These are phyloP conservation scores for Thereva unica DNA, from an alignment of 2,888 invertebrate genomes.

Conservation along the genomic window DNA sequence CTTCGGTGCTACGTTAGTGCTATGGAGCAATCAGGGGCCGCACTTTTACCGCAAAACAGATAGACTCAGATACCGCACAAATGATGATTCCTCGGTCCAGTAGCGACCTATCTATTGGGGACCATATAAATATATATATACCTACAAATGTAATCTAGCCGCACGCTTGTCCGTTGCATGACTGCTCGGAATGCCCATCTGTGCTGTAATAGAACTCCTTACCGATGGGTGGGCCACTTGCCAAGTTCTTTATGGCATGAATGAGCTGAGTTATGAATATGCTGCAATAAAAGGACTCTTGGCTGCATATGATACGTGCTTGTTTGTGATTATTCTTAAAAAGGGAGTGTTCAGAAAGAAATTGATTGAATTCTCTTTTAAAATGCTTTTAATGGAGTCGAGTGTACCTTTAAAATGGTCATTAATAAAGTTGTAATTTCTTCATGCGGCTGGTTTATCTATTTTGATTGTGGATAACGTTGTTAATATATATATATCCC, in stretches of 20 bases:
- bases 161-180: background rate
- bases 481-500: too few relatives aligned
- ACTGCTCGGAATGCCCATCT: conserved; percentile 17
- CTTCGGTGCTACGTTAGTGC: conserved; percentile 7
- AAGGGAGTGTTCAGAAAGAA: too few relatives aligned
- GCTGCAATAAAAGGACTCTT: background rate
- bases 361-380: too few relatives aligned
- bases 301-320: too few relatives aligned
- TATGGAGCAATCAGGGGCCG: background rate
- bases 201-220: background rate
- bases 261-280: conserved; percentile 11
- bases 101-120: background rate
- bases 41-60: background rate
- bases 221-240: conserved; percentile 17
- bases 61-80: conserved; percentile 11
- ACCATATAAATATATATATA: too few relatives aligned
- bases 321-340: too few relatives aligned
- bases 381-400: too few relatives aligned
- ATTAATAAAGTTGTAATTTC: too few relatives aligned
- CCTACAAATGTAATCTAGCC: too few relatives aligned
- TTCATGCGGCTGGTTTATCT: too few relatives aligned
- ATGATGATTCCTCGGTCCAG: conserved; percentile 7
- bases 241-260: conserved; percentile 7
- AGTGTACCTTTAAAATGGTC: too few relatives aligned
- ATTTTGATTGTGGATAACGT: too few relatives aligned